A percentile compares a stretch with the other conserved stretches of the same genome.
Evolutionary conservation across 2,888 invertebrate genomes (phyloP).

Genomic region (Pimpla rufipes): DNA sequence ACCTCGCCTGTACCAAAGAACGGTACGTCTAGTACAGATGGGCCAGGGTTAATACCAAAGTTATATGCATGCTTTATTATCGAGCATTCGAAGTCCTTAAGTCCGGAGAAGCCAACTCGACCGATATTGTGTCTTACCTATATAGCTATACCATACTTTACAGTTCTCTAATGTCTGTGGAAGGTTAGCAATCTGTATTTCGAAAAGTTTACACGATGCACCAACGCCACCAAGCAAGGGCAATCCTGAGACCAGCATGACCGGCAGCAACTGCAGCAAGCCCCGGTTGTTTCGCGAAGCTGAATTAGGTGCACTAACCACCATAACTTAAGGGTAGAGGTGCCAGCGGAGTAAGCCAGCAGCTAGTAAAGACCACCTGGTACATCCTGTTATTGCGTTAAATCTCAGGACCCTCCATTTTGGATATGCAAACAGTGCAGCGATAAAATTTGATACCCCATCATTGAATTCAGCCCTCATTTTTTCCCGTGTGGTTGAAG

Average conservation of each 20-base stretch:
- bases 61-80: background rate
- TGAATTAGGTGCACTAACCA: constrained; percentile 8
- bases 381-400: constrained; percentile 11
- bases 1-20: background rate
- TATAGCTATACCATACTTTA: background rate
- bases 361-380: constrained; percentile 21
- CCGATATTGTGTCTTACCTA: background rate
- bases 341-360: constrained; percentile 13
- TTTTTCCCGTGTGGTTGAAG: background rate
- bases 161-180: background rate
- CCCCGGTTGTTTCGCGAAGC: constrained; percentile 8
- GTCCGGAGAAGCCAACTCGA: constrained; percentile 9
- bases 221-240: background rate
- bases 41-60: background rate
- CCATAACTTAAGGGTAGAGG: constrained; percentile 2
- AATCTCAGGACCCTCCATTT: constrained; percentile 10
- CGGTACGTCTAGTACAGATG: background rate
- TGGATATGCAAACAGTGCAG: background rate
- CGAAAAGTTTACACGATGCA: constrained; percentile 3
- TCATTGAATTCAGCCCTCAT: background rate
- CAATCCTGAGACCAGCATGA: background rate
- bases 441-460: background rate
- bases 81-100: background rate
- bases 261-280: background rate
- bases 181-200: constrained; percentile 11